phyloP scores from a whole-genome alignment of 2,888 invertebrate species.

The Odontocolon sp. region DNA sequence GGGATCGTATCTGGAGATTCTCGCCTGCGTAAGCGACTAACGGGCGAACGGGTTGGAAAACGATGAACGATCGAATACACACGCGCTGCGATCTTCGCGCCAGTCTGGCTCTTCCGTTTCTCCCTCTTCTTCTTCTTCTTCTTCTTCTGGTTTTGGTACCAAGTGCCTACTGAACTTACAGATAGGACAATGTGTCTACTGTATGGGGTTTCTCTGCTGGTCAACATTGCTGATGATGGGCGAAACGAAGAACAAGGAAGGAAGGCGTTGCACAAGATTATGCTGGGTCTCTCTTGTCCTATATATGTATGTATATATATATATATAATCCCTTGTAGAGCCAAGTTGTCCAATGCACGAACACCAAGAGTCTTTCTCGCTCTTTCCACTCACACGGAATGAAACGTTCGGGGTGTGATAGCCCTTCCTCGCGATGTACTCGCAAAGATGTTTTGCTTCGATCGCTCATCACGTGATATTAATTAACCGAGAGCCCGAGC shows the following conservation, averaged over 20 bases:
- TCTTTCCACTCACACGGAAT: constrained; percentile 45
- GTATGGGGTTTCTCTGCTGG: constrained; percentile 52
- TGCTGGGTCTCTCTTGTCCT: not conserved
- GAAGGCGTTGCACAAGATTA: not conserved
- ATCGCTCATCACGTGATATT: constrained; percentile 79
- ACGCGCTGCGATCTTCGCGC: constrained; percentile 32
- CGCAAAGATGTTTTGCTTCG: constrained; percentile 72
- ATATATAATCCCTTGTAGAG: not conserved
- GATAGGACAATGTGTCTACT: constrained; percentile 72
- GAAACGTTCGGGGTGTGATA: constrained; percentile 58
- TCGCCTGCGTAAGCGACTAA: constrained; percentile 33
- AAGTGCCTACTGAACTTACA: constrained; percentile 17
- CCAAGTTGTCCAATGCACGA: not conserved
- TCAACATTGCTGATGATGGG: constrained; percentile 9
- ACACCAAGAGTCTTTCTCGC: constrained; percentile 17
- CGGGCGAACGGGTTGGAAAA: constrained; percentile 23
- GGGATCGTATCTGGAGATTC: constrained; percentile 51
- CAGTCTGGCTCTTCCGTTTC: not conserved
- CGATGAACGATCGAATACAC: constrained; percentile 46
- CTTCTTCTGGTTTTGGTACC: not conserved
- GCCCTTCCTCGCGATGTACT: constrained; percentile 52
- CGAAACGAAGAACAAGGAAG: constrained; percentile 24
- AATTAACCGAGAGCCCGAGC: constrained; percentile 73
- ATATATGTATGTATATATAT: not conserved
- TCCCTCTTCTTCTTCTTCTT: not conserved